These are phyloP conservation scores for Actenoides lindsayi DNA, from an alignment of 2,113 vertebrate genomes.

Conservation along the genomic window DNA sequence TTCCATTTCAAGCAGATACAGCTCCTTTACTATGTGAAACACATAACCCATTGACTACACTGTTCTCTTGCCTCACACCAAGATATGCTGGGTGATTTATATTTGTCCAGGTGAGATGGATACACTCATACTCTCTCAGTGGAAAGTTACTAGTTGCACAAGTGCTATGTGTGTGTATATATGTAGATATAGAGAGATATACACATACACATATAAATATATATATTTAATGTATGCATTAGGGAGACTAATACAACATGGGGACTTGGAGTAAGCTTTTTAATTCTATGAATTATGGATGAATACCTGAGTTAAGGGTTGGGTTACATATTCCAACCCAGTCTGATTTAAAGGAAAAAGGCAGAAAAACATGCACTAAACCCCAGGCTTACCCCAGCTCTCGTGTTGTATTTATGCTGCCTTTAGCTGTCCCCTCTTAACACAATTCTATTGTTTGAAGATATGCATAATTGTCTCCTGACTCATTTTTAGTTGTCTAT, in stretches of 20 bases:
- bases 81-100: neutral
- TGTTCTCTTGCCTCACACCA: neutral
- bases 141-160: conserved; percentile 18
- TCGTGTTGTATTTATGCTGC: neutral
- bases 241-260: neutral
- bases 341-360: neutral
- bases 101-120: neutral
- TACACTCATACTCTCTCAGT: neutral
- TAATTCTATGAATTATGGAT: neutral
- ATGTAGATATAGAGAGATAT: conserved; percentile 65
- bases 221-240: conserved; percentile 24
- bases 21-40: neutral
- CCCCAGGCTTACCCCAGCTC: neutral
- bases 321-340: neutral
- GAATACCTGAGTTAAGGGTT: neutral
- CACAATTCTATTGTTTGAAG: neutral
- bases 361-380: neutral
- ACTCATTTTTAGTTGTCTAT: neutral
- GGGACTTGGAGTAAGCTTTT: conserved; percentile 2
- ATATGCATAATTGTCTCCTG: neutral
- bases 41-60: neutral
- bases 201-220: neutral
- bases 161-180: conserved; percentile 54
- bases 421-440: neutral
- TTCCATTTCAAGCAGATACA: neutral